Conservation (phyloP, 2,888 invertebrate species). For the Meloe dianella region DNA sequence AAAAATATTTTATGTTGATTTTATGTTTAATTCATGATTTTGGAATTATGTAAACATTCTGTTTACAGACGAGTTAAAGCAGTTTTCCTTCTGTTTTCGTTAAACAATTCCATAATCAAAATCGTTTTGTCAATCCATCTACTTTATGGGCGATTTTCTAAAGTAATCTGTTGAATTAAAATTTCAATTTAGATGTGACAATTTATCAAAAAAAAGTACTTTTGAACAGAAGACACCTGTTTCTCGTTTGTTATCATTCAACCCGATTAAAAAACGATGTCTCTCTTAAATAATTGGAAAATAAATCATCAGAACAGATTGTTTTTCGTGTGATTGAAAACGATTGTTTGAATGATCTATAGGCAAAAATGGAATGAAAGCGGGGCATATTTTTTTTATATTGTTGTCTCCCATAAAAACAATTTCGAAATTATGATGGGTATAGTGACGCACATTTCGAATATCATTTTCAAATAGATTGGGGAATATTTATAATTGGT, state of each 20-base stretch:
- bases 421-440: constrained; percentile 23
- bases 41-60: background rate
- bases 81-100: constrained; percentile 9
- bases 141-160: constrained; percentile 39
- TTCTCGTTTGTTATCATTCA: constrained; percentile 24
- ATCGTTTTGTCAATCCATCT: constrained; percentile 23
- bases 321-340: constrained; percentile 32
- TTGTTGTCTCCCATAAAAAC: constrained; percentile 25
- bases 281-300: constrained; percentile 33
- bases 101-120: constrained; percentile 18
- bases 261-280: constrained; percentile 31
- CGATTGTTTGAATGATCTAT: constrained; percentile 33
- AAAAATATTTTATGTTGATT: background rate
- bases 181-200: constrained; percentile 36
- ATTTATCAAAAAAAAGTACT: constrained; percentile 31
- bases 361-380: constrained; percentile 27
- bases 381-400: constrained; percentile 28
- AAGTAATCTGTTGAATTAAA: constrained; percentile 40
- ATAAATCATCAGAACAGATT: constrained; percentile 34
- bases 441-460: background rate
- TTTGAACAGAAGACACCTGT: constrained; percentile 29
- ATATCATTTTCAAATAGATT: background rate
- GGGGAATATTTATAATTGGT: background rate
- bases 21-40: constrained; percentile 33
- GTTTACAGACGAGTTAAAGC: constrained; percentile 1